phyloP scores from a whole-genome alignment of 2,113 vertebrate species.

The Megaceryle torquata region DNA sequence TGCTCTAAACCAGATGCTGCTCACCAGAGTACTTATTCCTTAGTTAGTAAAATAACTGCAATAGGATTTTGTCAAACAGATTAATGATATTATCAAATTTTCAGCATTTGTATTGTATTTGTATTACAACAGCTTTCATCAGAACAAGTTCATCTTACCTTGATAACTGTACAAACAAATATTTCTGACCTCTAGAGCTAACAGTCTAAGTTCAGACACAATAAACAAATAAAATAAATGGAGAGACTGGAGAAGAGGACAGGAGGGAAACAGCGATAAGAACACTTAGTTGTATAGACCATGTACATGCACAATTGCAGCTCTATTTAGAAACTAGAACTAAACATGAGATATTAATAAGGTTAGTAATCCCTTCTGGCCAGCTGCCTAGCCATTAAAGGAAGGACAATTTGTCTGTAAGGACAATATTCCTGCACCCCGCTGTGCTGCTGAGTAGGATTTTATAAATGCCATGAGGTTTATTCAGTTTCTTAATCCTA shows the following conservation, averaged over 20 bases:
- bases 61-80: not conserved
- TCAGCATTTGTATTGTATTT: not conserved
- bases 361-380: slow-evolving; percentile 39
- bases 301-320: not conserved
- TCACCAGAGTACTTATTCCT: not conserved
- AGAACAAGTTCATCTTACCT: not conserved
- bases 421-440: not conserved
- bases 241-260: not conserved
- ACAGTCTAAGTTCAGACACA: not conserved
- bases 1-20: not conserved
- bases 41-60: not conserved
- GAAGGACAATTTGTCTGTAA: slow-evolving; percentile 13
- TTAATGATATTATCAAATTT: not conserved
- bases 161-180: not conserved
- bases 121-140: not conserved
- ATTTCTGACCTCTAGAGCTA: not conserved
- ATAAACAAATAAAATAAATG: slow-evolving; percentile 25
- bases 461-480: not conserved
- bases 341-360: slow-evolving; percentile 51
- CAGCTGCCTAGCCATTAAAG: not conserved
- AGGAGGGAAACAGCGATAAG: not conserved
- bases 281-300: not conserved
- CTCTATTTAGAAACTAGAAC: slow-evolving; percentile 33
- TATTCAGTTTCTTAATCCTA: not conserved
- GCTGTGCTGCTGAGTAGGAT: not conserved